Base-by-base conservation (phyloP, 2,888 invertebrate species). In the Orchesella flavescens region DNA sequence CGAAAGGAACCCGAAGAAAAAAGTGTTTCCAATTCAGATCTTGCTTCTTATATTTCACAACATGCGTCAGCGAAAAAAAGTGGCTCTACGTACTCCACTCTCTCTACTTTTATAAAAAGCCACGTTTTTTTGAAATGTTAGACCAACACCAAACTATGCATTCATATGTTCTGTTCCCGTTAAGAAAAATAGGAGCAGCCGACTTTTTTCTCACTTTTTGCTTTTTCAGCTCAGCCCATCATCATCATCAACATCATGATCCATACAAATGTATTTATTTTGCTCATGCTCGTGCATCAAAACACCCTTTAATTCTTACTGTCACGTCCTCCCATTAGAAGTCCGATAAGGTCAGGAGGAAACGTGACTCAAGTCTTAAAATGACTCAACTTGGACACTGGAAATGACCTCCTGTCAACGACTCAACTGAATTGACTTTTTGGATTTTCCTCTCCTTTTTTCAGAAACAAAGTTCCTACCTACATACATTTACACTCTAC, bases 251-350 rank as follows among this genome's bases (percentile, higher is more conserved):
- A n/a, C n/a, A n/a, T n/a, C n/a, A n/a, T n/a, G n/a, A n/a, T 21
- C n/a, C 23, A 23, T 69, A 53, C 21, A 44, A 23, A 59, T 75
- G 21, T 53, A 65, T 65, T 23, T 17, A 65, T n/a, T 63, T 74
- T 19, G 12, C 57, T 72, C n/a, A 46, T 53, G 53, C 53, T 53
- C 53, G 21, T 69, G 69, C 69, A 69, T 69, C 69, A 69, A 66
- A 69, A 69, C 63, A 65, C 65, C 66, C 65, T 53, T 72, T 71
- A 79, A 79, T 79, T 79, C 79, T 79, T 79, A 65, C 72, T 72
- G 84, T 85, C 85, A 85, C 85, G 85, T 85, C 72, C 61, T 19
- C 76, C 84, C 81, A 85, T 85, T 85, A 84, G 78, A 83, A 71
- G 74, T 78, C 75, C 82, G 84, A 84, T 85, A 85, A 85, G 85